Base-by-base conservation (phyloP, 1,140 invertebrate species). In the Drosophila navojoa region DNA sequence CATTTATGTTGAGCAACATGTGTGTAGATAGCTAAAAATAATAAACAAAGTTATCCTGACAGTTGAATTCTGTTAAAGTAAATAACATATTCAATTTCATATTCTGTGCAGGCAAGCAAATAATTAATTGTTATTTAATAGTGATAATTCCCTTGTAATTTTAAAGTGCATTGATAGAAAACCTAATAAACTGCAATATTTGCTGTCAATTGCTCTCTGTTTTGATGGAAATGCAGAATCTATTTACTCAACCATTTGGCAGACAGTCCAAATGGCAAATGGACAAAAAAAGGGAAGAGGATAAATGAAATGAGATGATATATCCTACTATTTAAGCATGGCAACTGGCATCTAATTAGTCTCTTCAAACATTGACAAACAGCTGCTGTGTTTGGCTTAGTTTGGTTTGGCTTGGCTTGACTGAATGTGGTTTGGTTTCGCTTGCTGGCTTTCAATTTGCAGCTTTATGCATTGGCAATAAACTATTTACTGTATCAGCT, bases 401-500 rank as follows among this genome's bases (percentile, higher is more conserved):
- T 54, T 55, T 70, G 63, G 62, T 60, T 55, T 59, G n/a, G 40
- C 40, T 15, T 42, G 49, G 22, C 42, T 55, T 70, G 62, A 45
- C 52, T 54, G 42, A 35, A 13, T 45, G 27, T 49, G 45, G 58
- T 22, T 25, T 68, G 27, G 5, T 53, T 29, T 32, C 40, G 54
- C 32, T 68, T 62, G 71, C 81, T 68, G 71, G 71, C 62, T 71
- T 64, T 62, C 63, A 84, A 81, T 77, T 81, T 81, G 75, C 71
- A 76, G 71, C 53, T 77, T 81, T 81, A 78, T 87, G 81, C 74
- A 81, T 77, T 61, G 60, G 64, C 72, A 61, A 82, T 77, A 82
- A 89, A 89, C 79, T 89, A 89, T 86, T 86, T 86, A 87, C 81
- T 76, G 79, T 76, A 80, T 87, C 76, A 70, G 81, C 62, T 77